Percentiles rank a stretch among this genome's conserved stretches.
phyloP scores from a whole-genome alignment of 2,113 vertebrate genomes.

The Cyprinus carpio region DNA sequence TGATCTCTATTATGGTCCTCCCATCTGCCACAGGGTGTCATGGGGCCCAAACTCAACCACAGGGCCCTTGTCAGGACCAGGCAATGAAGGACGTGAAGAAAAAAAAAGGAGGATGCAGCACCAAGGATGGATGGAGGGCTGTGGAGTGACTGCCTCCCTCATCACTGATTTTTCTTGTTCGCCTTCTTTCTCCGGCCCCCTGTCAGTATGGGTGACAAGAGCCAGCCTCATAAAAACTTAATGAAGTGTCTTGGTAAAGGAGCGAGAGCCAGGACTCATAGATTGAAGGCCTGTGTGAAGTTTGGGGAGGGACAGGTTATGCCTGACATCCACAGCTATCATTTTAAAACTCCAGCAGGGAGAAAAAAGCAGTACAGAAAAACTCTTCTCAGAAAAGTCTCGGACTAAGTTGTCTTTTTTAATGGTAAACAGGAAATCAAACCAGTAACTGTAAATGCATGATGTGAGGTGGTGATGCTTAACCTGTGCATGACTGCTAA shows the following conservation, averaged over 20 bases:
- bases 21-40: constrained; percentile 45
- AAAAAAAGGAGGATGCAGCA: background rate
- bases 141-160: constrained; percentile 51
- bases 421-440: constrained; percentile 11
- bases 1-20: constrained; percentile 48
- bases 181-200: constrained; percentile 31
- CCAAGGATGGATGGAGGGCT: constrained; percentile 14
- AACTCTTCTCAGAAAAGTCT: background rate
- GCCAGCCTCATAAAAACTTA: constrained; percentile 48
- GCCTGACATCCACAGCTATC: constrained; percentile 41
- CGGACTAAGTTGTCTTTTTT: constrained; percentile 1
- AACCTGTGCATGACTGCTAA: background rate
- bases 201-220: constrained; percentile 51
- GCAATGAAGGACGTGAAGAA: background rate
- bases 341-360: constrained; percentile 23
- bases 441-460: background rate
- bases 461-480: background rate
- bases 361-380: background rate
- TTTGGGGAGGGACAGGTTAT: constrained; percentile 42
- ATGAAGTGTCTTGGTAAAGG: constrained; percentile 50
- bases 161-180: constrained; percentile 47
- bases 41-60: constrained; percentile 33
- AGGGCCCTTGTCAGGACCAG: constrained; percentile 32
- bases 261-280: constrained; percentile 31
- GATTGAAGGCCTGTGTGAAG: constrained; percentile 39